Evolutionary conservation across 2,888 invertebrate genomes (phyloP), one percentile per base, ranked within the genome.

Genomic region (Esperia sulphurella): DNA sequence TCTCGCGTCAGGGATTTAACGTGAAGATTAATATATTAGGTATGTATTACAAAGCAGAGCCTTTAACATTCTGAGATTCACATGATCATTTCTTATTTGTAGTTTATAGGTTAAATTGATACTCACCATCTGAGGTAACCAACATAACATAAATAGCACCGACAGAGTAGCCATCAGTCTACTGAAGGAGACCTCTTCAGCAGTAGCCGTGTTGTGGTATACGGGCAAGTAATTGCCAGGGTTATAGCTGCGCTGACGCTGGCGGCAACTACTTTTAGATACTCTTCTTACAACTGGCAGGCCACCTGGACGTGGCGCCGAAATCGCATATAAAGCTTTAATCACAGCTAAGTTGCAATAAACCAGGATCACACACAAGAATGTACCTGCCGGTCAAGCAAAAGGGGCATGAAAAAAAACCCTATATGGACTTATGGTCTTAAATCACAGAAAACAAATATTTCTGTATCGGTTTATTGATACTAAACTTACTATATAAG

Each of bases 61-160:
- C n/a, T n/a, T n/a, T n/a, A n/a, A n/a, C n/a, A n/a, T n/a, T n/a
- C n/a, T n/a, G n/a, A n/a, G n/a, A n/a, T n/a, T n/a, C n/a, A n/a
- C n/a, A n/a, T n/a, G n/a, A n/a, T n/a, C n/a, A n/a, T n/a, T n/a
- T n/a, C n/a, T n/a, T n/a, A n/a, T n/a, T n/a, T n/a, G n/a, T n/a
- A n/a, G n/a, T n/a, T n/a, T n/a, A n/a, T n/a, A n/a, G n/a, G n/a
- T n/a, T n/a, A 21, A 21, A 5, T 21, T 3, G 2, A 5, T 21
- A 21, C 21, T 21, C 71, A 96, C 96, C 94, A 96, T 94, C 81
- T 96, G 96, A 21, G 96, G 96, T 84, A 95, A 91, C 96, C 96
- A 97, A 81, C 96, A 96, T 40, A 94, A 83, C 67, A 96, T 93
- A 76, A 96, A 96, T 29, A 95, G 93, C 55, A 96, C 92, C 56